A percentile compares a stretch with the other conserved stretches of the same genome.
These are phyloP conservation scores for Pseudorhombus dupliciocellatus DNA, from an alignment of 2,113 vertebrate species.

Conservation along the genomic window DNA sequence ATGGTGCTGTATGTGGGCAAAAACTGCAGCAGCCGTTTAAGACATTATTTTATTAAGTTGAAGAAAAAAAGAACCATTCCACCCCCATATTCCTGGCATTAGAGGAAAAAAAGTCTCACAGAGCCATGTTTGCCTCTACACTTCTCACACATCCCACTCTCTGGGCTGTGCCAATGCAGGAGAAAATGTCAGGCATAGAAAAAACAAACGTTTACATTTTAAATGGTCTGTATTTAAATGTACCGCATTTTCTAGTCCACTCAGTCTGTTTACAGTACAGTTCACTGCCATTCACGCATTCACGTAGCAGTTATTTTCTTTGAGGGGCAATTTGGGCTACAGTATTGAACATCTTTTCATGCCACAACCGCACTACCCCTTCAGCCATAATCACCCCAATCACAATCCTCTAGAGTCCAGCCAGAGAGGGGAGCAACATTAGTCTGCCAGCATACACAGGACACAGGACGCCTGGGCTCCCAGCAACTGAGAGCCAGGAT, in stretches of 20 bases:
- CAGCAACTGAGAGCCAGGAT: constrained; percentile 16
- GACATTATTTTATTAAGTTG: constrained; percentile 31
- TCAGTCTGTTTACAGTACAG: too few species aligned
- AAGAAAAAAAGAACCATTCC: constrained; percentile 49
- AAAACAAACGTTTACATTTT: constrained; percentile 70
- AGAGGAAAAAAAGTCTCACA: constrained; percentile 53
- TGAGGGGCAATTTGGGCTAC: too few species aligned
- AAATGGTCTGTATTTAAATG: not conserved
- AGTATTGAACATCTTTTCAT: too few species aligned
- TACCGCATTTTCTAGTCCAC: too few species aligned
- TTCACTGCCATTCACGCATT: too few species aligned
- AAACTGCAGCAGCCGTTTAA: constrained; percentile 34
- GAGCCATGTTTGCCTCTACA: constrained; percentile 60
- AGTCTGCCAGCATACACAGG: constrained; percentile 53
- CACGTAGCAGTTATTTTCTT: too few species aligned
- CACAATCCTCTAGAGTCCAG: constrained; percentile 47
- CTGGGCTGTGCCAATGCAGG: constrained; percentile 51
- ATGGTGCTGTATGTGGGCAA: constrained; percentile 37
- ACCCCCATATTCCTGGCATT: constrained; percentile 52
- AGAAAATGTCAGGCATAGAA: constrained; percentile 64
- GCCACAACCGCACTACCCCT: too few species aligned
- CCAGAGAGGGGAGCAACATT: constrained; percentile 32
- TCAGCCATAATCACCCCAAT: constrained; percentile 17
- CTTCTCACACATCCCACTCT: constrained; percentile 71
- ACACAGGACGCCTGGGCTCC: constrained; percentile 17